These are phyloP conservation scores for Ara ararauna DNA, from an alignment of 2,797 vertebrate species.

Conservation along the genomic window DNA sequence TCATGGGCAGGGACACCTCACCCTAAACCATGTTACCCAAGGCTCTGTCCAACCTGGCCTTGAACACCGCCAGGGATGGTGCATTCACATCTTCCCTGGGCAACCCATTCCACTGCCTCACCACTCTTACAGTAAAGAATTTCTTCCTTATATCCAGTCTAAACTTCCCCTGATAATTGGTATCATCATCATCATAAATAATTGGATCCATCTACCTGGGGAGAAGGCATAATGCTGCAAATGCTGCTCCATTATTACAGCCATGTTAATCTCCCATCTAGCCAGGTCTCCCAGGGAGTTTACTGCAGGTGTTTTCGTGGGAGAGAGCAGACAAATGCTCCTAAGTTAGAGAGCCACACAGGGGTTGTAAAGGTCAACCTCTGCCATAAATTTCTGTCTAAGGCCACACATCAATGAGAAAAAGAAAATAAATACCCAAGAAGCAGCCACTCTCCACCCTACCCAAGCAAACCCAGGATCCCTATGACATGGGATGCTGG, in stretches of 20 bases:
- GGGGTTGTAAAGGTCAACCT: slow-evolving; percentile 75
- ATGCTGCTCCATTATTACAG: slow-evolving; percentile 76
- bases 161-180: slow-evolving; percentile 69
- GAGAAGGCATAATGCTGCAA: slow-evolving; percentile 79
- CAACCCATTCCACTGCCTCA: too few relatives aligned
- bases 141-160: too few relatives aligned
- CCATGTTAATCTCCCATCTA: slow-evolving; percentile 83
- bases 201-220: slow-evolving; percentile 79
- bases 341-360: slow-evolving; percentile 59
- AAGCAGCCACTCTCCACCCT: not conserved
- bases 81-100: too few relatives aligned
- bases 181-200: slow-evolving; percentile 80
- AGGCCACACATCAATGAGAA: slow-evolving; percentile 78
- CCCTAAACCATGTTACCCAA: too few relatives aligned
- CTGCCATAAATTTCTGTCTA: slow-evolving; percentile 81
- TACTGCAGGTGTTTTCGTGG: slow-evolving; percentile 81
- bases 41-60: too few relatives aligned
- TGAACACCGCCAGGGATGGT: too few relatives aligned
- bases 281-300: slow-evolving; percentile 77
- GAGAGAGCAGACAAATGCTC: slow-evolving; percentile 73
- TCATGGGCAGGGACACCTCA: too few relatives aligned
- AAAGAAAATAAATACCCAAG: not conserved
- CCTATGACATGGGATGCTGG: not conserved
- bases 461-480: not conserved
- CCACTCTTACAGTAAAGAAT: too few relatives aligned